A percentile compares a stretch with the other conserved stretches of the same genome.
phyloP scores from a whole-genome alignment of 2,888 invertebrate species.

The Thyatira batis region DNA sequence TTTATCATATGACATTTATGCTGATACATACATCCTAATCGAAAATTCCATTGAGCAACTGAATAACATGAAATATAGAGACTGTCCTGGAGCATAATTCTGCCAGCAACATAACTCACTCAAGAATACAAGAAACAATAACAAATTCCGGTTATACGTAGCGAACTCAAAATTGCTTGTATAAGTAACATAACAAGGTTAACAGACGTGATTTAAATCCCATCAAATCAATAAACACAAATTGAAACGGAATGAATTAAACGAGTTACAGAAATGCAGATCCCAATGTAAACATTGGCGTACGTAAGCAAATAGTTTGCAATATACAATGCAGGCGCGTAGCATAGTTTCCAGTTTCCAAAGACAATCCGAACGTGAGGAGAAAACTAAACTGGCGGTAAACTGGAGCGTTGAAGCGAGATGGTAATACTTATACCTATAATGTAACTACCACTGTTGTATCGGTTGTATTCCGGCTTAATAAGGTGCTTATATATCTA shows the following conservation, averaged over 20 bases:
- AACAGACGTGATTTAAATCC: not conserved
- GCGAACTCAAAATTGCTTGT: not conserved
- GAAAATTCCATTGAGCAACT: too few species aligned
- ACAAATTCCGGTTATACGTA: not conserved
- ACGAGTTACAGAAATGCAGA: not conserved
- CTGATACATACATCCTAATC: too few species aligned
- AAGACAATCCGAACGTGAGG: slow-evolving; percentile 22
- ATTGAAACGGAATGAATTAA: not conserved
- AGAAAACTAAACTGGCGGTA: slow-evolving; percentile 11
- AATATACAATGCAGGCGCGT: slow-evolving; percentile 21
- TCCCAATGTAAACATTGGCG: not conserved
- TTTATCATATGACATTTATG: too few species aligned
- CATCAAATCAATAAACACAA: not conserved
- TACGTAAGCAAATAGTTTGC: slow-evolving; percentile 5
- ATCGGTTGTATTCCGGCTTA: not conserved
- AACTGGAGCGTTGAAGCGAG: slow-evolving; percentile 4
- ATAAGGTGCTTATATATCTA: too few species aligned
- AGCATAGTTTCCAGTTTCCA: slow-evolving; percentile 21
- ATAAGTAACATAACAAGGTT: not conserved
- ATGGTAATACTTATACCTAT: not conserved
- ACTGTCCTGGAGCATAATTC: not conserved
- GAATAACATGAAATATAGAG: too few species aligned
- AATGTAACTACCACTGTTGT: not conserved
- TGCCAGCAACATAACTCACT: not conserved
- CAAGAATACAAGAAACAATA: not conserved